Conservation (phyloP, 2,888 invertebrate species). For the Metallyticus violacea region DNA sequence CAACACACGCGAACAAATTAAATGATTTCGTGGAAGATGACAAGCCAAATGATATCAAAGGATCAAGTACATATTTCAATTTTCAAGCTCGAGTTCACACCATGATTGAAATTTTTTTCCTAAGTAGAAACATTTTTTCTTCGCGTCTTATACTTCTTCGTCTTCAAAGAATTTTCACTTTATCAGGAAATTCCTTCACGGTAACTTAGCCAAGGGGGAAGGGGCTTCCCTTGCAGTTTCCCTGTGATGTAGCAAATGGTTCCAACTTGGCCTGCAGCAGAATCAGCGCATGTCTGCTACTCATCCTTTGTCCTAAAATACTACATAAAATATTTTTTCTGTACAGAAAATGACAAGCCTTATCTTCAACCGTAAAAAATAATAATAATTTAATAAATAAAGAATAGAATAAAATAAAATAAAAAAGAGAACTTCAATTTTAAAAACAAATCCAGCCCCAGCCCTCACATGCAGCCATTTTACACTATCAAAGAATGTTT, state of each 20-base stretch:
- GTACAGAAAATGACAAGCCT: too few species aligned
- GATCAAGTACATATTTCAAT: constrained; percentile 35
- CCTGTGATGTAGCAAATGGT: background rate
- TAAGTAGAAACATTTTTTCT: constrained; percentile 21
- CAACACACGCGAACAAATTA: constrained; percentile 26
- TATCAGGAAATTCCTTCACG: constrained; percentile 31
- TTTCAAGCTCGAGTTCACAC: constrained; percentile 35
- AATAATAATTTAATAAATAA: too few species aligned
- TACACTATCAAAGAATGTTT: too few species aligned
- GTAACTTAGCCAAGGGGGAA: background rate
- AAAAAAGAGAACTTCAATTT: too few species aligned
- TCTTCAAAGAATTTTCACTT: constrained; percentile 30
- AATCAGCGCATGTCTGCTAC: background rate
- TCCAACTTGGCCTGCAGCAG: background rate
- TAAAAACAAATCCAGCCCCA: too few species aligned
- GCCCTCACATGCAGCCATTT: too few species aligned
- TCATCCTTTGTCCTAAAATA: background rate
- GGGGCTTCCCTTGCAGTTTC: background rate
- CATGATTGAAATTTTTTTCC: constrained; percentile 35
- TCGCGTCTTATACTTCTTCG: background rate
- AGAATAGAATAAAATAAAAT: too few species aligned
- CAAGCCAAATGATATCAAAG: constrained; percentile 35
- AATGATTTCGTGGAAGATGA: constrained; percentile 34
- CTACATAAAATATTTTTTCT: background rate
- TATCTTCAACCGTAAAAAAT: too few species aligned